Conservation (phyloP, 1,140 invertebrate genomes). For the Heterodera carotae region DNA sequence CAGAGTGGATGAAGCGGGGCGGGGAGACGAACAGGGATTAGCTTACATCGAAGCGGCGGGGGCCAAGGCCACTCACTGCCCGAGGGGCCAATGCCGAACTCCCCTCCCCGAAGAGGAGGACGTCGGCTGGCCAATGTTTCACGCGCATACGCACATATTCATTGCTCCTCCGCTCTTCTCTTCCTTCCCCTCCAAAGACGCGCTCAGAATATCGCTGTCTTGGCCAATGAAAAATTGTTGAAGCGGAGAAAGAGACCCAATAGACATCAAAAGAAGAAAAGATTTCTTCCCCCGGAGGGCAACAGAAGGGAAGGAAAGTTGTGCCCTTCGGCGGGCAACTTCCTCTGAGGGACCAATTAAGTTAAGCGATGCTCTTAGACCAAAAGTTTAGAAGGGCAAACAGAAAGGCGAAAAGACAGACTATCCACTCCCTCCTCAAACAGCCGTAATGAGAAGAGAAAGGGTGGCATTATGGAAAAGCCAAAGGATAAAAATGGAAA, state of each 20-base stretch:
- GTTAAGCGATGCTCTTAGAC: not conserved
- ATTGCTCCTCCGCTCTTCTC: not conserved
- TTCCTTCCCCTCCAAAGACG: too few species aligned
- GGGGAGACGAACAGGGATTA: not conserved
- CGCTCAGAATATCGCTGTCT: not conserved
- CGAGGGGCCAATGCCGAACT: not conserved
- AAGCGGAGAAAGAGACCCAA: not conserved
- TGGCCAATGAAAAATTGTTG: not conserved
- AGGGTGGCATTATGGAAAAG: not conserved
- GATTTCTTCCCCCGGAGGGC: too few species aligned
- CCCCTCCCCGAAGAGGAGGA: too few species aligned
- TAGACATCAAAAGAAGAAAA: not conserved
- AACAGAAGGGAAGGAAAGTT: not conserved
- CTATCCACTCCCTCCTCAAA: not conserved
- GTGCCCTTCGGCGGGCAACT: not conserved
- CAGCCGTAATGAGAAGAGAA: not conserved
- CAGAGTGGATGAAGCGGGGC: too few species aligned
- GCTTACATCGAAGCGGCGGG: not conserved
- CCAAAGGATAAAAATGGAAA: not conserved
- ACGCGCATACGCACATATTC: not conserved
- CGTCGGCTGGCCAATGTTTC: not conserved
- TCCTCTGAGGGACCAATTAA: not conserved
- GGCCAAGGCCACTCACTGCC: too few species aligned
- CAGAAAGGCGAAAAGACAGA: not conserved
- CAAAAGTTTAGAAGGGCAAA: not conserved